Conservation (phyloP, 2,797 vertebrate species). For the Fistularia tabacaria region DNA sequence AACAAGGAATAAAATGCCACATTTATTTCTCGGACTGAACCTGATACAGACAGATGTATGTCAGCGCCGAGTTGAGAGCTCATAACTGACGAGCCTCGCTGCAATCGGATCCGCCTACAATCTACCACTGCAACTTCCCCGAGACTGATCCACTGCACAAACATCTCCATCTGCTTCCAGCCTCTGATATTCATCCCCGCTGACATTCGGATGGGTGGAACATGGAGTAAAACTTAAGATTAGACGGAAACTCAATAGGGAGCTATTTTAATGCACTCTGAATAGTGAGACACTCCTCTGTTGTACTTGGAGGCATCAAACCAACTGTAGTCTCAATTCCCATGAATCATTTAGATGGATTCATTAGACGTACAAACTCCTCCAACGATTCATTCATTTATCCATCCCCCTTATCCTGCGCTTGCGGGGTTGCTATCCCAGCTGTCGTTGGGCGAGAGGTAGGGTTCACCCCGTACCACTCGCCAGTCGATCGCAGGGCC, state of each 20-base stretch:
- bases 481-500: no score
- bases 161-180: conserved; percentile 20
- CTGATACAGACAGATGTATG: conserved; percentile 6
- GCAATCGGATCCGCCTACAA: conserved; percentile 19
- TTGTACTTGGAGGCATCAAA: not conserved
- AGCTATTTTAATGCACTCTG: conserved; percentile 1
- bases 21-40: conserved; percentile 7
- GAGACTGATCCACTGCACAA: conserved; percentile 6
- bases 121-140: conserved; percentile 23
- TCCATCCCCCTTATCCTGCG: no score
- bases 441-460: no score
- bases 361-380: not conserved
- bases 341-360: not conserved
- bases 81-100: conserved; percentile 4
- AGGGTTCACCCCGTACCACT: no score
- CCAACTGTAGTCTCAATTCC: not conserved
- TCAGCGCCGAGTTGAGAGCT: conserved; percentile 6
- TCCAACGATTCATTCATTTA: not conserved
- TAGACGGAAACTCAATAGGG: conserved; percentile 4
- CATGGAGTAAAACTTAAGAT: conserved; percentile 5
- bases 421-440: no score
- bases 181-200: conserved; percentile 2
- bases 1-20: not conserved
- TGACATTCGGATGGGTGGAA: conserved; percentile 1
- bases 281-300: not conserved